Conservation (phyloP, 2,888 invertebrate genomes). For the Ormyrus nitidulus region DNA sequence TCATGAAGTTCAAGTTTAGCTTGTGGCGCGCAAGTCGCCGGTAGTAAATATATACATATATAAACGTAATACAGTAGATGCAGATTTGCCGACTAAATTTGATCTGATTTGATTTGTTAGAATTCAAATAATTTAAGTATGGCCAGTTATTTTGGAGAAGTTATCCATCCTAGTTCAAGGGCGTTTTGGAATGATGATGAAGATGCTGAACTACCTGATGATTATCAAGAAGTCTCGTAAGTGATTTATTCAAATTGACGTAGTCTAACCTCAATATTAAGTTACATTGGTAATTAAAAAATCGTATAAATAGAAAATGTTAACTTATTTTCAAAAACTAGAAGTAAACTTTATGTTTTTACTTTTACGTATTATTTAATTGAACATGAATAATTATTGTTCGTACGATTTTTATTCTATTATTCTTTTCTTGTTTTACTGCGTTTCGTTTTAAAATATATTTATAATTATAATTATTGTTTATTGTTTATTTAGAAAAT, state of each 20-base stretch:
- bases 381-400: neutral
- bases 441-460: neutral
- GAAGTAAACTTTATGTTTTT: neutral
- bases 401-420: neutral
- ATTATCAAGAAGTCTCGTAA: constrained; percentile 58
- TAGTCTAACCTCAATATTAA: constrained; percentile 53
- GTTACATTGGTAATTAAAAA: neutral
- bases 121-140: constrained; percentile 56
- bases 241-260: constrained; percentile 26
- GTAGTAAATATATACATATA: neutral
- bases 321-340: neutral
- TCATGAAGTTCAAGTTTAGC: too few species aligned
- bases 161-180: constrained; percentile 69
- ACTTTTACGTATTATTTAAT: neutral
- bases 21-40: constrained; percentile 7
- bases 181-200: constrained; percentile 73
- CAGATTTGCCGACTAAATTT: too few species aligned
- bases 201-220: constrained; percentile 61
- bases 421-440: neutral
- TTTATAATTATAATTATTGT: constrained; percentile 14
- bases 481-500: constrained; percentile 61
- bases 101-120: neutral
- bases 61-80: neutral
- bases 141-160: constrained; percentile 70
- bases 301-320: constrained; percentile 8